Evolutionary conservation across 2,888 invertebrate species (phyloP), one percentile per base, ranked within the genome.

Genomic region (Scrobipalpa costella): DNA sequence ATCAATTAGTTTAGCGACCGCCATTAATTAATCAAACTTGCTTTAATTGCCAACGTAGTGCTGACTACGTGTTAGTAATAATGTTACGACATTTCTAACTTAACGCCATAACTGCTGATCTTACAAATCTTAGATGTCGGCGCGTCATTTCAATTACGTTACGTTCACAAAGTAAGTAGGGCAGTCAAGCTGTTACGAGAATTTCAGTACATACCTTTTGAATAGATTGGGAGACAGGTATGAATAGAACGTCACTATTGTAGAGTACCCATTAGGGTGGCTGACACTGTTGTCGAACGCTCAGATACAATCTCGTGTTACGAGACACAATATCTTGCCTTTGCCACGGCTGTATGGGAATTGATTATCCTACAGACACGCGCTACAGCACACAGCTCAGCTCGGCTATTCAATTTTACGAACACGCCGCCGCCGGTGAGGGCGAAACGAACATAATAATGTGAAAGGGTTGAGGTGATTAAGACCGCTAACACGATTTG

Each of bases 401-500:
- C 44, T 55, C 61, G 21, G 49, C 17, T 58, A 44, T 59, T 38
- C 34, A 17, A 62, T 64, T 64, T 61, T 62, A 58, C 44, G 57
- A 55, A 62, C 59, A 61, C 40, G 27, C 27, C 27, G 27, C 2
- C 5, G 27, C 57, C 59, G 50, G 21, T 64, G 58, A 52, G 64
- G 40, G 52, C 27, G 19, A 58, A 62, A 62, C 40, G 52, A 58
- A 62, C 52, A 40, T 55, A 44, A 62, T 60, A 62, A 62, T 38
- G 52, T 59, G 38, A 60, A 65, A 62, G 62, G 64, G 64, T 64
- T 62, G 62, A 55, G 33, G 64, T 64, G 57, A 64, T 64, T 62
- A 64, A 60, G 57, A 61, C 57, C 61, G 34, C 44, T 64, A 58
- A 64, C 57, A 57, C 52, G 61, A 62, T 52, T 61, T 40, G 38